Conservation (phyloP, 2,888 invertebrate genomes). For the Oscheius sp. region DNA sequence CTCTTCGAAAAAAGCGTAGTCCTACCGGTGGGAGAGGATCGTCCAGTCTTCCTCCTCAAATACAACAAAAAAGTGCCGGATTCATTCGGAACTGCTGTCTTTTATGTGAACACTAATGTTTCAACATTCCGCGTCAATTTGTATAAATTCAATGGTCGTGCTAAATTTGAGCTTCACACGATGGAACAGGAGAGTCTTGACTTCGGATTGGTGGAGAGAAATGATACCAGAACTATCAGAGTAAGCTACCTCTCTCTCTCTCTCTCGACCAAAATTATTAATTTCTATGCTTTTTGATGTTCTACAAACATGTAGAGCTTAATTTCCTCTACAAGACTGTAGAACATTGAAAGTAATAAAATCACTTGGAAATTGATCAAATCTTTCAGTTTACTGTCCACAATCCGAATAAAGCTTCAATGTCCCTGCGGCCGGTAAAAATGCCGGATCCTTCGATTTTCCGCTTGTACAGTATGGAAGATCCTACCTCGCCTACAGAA, state of each 20-base stretch:
- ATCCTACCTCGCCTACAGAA: not conserved
- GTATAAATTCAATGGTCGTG: conserved; percentile 36
- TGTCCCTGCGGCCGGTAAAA: conserved; percentile 74
- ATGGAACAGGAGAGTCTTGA: conserved; percentile 71
- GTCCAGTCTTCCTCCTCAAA: conserved; percentile 58
- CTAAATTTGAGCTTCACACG: conserved; percentile 71
- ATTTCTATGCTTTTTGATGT: no score
- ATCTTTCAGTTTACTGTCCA: conserved; percentile 76
- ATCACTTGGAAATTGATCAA: not conserved
- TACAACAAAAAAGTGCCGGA: conserved; percentile 52
- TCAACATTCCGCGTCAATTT: conserved; percentile 77
- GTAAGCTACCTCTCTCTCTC: no score
- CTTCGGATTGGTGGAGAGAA: conserved; percentile 74
- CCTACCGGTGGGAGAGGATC: conserved; percentile 51
- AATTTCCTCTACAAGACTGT: no score
- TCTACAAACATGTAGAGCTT: no score
- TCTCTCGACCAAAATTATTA: no score
- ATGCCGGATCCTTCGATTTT: conserved; percentile 41
- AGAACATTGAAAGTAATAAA: no score
- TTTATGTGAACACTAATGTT: conserved; percentile 79
- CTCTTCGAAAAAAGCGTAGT: conserved; percentile 44
- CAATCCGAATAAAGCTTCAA: conserved; percentile 81
- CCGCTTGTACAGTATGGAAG: conserved; percentile 19
- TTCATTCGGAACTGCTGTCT: conserved; percentile 65
- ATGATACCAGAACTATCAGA: conserved; percentile 78